Base-by-base conservation (phyloP, 2,797 vertebrate genomes). In the Lemur catta region DNA sequence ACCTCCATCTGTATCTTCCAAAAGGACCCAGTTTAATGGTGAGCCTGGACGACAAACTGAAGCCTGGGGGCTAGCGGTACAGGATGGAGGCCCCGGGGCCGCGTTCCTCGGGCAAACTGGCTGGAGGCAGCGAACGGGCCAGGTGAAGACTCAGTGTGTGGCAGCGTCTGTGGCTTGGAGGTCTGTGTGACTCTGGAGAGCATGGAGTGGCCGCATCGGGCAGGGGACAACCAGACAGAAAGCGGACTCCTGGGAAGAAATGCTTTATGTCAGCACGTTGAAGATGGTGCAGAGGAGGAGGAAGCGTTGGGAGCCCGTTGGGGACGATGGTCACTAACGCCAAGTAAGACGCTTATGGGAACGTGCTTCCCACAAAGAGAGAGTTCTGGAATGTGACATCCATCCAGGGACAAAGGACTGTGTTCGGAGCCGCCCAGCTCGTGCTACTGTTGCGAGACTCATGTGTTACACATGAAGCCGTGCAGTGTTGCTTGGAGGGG, bases 401-500 rank as follows among this genome's bases (percentile, higher is more conserved):
- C 50, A 6, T 3, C 3, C 63, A 33, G 18, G 4, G 10, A 41
- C 18, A 20, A 13, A 38, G 20, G 75, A 0, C 24, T 4, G 4
- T 6, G 2, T 8, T 30, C 35, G 17, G 15, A 17, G 78, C 17
- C 55, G 22, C 11, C 15, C 61, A 33, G 61, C 1, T 11, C 0
- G 0, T 11, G 1, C 28, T 7, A 1, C 41, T 5, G 12, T 8
- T 28, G 0, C 7, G 9, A 46, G 26, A 1, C 4, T 26, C 26
- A 24, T 8, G 4, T 2, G 0, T 22, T 33, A 0, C 50, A 24
- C 67, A 0, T 6, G 38, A 2, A 4, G 6, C 46, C 17, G 48
- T 1, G 22, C 13, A 12, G 2, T 35, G 35, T 8, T 3, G 7
- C 57, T 46, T 33, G 14, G 33, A 4, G 22, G 12, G 26, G 80